These are phyloP conservation scores for Porites australiensis DNA, from an alignment of 64 coral and sea anemone genomes.

Conservation along the genomic window DNA sequence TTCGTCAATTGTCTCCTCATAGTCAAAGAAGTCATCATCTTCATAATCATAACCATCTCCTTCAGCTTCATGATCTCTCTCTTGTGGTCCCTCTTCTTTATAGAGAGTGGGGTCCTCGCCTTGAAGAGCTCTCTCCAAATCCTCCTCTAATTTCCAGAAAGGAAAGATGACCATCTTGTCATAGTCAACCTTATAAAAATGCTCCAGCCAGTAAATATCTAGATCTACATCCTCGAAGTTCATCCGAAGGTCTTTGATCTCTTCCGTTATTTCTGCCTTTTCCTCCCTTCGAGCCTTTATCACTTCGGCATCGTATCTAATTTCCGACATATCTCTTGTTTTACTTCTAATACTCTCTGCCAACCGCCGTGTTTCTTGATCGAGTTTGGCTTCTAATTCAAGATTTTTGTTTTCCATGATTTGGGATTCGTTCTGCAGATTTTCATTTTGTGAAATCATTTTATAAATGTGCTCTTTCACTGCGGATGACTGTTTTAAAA, in stretches of 20 bases:
- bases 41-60: conserved; percentile 19
- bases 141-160: conserved; percentile 35
- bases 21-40: not conserved
- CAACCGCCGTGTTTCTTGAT: not conserved
- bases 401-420: not conserved
- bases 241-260: not conserved
- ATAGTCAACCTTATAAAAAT: not conserved
- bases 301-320: conserved; percentile 11
- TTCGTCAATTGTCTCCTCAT: not conserved
- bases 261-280: not conserved
- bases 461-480: not conserved
- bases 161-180: conserved; percentile 28
- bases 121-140: conserved; percentile 2
- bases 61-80: not conserved
- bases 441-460: not conserved
- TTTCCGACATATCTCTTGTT: not conserved
- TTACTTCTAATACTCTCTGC: not conserved
- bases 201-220: not conserved
- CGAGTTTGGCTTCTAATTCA: not conserved
- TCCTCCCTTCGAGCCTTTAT: not conserved
- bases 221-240: not conserved
- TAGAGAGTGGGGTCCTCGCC: not conserved
- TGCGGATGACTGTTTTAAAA: not conserved
- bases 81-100: conserved; percentile 2
- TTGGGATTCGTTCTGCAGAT: not conserved